phyloP scores from a whole-genome alignment of 2,888 invertebrate species.

The Eurois occulta region DNA sequence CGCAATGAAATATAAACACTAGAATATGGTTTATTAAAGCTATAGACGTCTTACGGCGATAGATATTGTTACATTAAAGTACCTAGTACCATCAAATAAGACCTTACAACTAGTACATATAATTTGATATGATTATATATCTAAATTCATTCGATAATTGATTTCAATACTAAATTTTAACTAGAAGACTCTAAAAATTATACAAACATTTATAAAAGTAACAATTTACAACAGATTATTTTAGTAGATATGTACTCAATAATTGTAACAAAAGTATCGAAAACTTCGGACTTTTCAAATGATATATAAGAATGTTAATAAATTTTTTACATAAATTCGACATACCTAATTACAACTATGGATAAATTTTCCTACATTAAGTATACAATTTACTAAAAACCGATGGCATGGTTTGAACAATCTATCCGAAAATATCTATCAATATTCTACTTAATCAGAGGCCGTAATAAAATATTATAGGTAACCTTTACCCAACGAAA shows the following conservation, averaged over 20 bases:
- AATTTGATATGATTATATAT: constrained; percentile 72
- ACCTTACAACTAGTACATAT: constrained; percentile 57
- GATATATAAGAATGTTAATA: constrained; percentile 55
- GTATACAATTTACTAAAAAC: constrained; percentile 63
- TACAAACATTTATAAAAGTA: constrained; percentile 50
- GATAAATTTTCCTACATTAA: constrained; percentile 53
- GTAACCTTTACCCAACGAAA: constrained; percentile 61
- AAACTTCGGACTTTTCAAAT: constrained; percentile 39
- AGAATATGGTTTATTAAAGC: constrained; percentile 72
- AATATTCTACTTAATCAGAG: constrained; percentile 76
- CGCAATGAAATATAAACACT: constrained; percentile 66
- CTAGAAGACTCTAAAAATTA: constrained; percentile 57
- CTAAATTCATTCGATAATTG: constrained; percentile 71
- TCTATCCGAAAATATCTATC: constrained; percentile 88
- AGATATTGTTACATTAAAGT: constrained; percentile 64
- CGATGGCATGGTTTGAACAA: constrained; percentile 76
- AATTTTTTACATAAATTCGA: constrained; percentile 58
- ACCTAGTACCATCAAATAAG: constrained; percentile 63
- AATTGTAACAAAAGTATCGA: constrained; percentile 41
- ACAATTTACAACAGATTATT: constrained; percentile 37
- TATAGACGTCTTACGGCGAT: constrained; percentile 78
- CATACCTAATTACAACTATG: constrained; percentile 47
- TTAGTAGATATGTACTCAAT: constrained; percentile 51
- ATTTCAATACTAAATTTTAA: constrained; percentile 59
- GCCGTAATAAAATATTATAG: constrained; percentile 75